Evolutionary conservation across 2,888 invertebrate species (phyloP), one percentile per base, ranked within the genome.

Genomic region (Dinocampus coccinellae): DNA sequence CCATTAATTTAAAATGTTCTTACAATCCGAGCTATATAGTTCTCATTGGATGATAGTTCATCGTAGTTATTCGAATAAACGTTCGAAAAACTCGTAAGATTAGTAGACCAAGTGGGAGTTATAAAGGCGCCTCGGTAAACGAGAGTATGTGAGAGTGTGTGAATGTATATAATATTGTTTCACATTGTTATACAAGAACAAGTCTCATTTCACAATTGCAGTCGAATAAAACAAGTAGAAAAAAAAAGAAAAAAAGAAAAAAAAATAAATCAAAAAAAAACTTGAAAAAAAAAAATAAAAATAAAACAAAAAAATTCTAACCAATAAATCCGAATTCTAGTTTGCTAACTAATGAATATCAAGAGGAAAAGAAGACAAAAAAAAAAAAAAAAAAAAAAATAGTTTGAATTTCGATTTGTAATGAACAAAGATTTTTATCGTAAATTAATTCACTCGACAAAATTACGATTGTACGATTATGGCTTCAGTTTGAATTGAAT

Each of bases 1-100:
- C 78, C 79, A 81, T 83, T 81, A 81, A 81, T 80, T 82, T 78
- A 73, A 76, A 71, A 75, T 71, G 75, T 75, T 76, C 64, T 73
- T 33, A 69, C 53, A 36, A 39, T 33, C 34, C n/a, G 4, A 29
- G 7, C 42, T 3, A 16, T n/a, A n/a, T 47, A 47, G 20, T 16
- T 16, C 11, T 11, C 64, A 16, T 33, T n/a, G 64, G 52, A 20
- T 64, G 53, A 64, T 62, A 53, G 47, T 47, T 47, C 47, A 47
- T 47, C 20, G 47, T 47, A 7, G 20, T 16, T 16, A 47, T 47
- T n/a, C 47, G 9, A 47, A 47, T 47, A 16, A 20, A 47, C 47
- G 47, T 20, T 16, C 16, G 7, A 47, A 47, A 47, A 47, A 47
- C 47, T 47, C 16, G 16, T 47, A n/a, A 47, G 16, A 47, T 47